phyloP scores from a whole-genome alignment of 2,888 invertebrate species.

The Timema podura region DNA sequence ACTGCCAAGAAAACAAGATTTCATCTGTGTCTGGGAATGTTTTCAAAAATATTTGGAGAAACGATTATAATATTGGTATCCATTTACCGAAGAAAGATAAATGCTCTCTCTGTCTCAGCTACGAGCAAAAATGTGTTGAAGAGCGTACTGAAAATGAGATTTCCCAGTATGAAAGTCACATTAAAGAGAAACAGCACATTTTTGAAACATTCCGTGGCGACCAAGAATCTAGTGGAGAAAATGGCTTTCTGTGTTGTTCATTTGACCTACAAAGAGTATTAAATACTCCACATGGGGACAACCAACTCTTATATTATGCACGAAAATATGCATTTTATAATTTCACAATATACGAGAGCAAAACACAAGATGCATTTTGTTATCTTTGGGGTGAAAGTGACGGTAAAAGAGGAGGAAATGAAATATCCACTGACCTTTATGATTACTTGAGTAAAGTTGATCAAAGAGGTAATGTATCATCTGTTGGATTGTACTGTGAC shows the following conservation, averaged over 20 bases:
- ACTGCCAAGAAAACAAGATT: not conserved
- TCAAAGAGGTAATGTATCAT: not conserved
- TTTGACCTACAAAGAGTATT: not conserved
- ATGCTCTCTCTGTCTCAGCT: not conserved
- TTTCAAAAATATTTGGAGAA: conserved; percentile 6
- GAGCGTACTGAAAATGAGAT: not conserved
- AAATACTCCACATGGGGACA: conserved; percentile 9
- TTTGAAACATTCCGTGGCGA: not conserved
- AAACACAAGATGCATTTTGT: conserved; percentile 33
- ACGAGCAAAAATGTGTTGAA: not conserved
- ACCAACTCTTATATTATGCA: conserved; percentile 31
- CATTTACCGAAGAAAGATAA: not conserved
- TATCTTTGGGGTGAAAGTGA: conserved; percentile 38
- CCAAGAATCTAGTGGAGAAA: not conserved
- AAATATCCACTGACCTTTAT: conserved; percentile 31
- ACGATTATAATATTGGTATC: not conserved
- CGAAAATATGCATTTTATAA: conserved; percentile 39
- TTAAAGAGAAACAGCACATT: not conserved
- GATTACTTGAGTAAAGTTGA: conserved; percentile 1
- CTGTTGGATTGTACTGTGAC: not conserved
- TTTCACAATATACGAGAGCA: conserved; percentile 39
- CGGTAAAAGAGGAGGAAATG: conserved; percentile 38
- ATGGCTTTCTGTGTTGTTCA: conserved; percentile 5
- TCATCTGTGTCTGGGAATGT: not conserved
- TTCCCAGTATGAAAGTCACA: not conserved